Evolutionary conservation across 1,140 invertebrate species (phyloP).

Genomic region (Cataglyphis hispanica): DNA sequence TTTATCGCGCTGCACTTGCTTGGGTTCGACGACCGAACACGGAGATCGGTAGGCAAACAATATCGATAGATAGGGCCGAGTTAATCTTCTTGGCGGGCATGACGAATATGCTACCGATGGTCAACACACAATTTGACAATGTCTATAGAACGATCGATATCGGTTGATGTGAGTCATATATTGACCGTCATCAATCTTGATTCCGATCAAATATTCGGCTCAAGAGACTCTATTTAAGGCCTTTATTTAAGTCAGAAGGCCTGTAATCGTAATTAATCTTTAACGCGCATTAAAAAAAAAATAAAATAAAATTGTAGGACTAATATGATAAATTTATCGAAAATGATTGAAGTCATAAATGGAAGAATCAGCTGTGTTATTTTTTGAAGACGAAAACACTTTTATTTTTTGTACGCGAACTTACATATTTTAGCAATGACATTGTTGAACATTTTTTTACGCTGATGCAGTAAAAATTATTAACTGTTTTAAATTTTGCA

Average conservation of each 20-base stretch:
- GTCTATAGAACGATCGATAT: slow-evolving; percentile 41
- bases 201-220: background rate
- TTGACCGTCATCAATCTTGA: background rate
- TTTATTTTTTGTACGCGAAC: background rate
- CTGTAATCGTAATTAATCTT: background rate
- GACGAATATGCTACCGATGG: slow-evolving; percentile 30
- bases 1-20: background rate
- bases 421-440: background rate
- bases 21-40: slow-evolving; percentile 24
- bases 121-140: slow-evolving; percentile 44
- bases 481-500: background rate
- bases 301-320: no score
- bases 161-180: background rate
- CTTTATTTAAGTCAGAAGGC: background rate
- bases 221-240: background rate
- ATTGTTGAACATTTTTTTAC: background rate
- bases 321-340: no score
- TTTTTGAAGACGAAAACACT: background rate
- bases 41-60: slow-evolving; percentile 44
- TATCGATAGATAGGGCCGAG: slow-evolving; percentile 39
- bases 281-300: background rate
- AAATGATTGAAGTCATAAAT: background rate
- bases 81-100: slow-evolving; percentile 11
- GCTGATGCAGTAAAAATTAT: background rate
- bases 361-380: background rate